Base-by-base conservation (phyloP, 2,113 vertebrate species). In the Bubo bubo region DNA sequence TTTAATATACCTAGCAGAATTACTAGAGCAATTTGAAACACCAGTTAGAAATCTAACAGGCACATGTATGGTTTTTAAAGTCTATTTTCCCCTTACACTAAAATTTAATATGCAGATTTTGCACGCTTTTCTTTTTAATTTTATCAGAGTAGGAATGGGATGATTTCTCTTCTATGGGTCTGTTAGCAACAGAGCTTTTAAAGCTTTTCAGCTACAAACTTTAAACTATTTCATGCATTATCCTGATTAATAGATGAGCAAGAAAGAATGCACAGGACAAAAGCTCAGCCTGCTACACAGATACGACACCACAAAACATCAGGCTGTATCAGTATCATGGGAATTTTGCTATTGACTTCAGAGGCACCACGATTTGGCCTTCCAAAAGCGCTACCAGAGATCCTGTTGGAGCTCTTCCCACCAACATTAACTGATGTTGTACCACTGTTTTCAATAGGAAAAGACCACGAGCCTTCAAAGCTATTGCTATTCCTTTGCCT, bases 261-360 rank as follows among this genome's bases (percentile, higher is more conserved):
- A 98, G 97, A 98, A 98, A 98, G 97, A 98, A 98, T 81, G 95
- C 60, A 45, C 45, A 24, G 89, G 72, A 52, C 81, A 34, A 52
- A 90, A 91, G 85, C 89, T 79, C 84, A 94, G 86, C 92, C 86
- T 87, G 92, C 82, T 53, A 32, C 66, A n/a, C 6, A 50, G 89
- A 47, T 35, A 66, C 2, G 5, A 23, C 8, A n/a, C 92, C 71
- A 71, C 59, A 22, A 30, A 86, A 68, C 75, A 22, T 55, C 50
- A 45, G 90, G 62, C 63, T 79, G 43, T 45, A 30, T 35, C 1
- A 0, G 49, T 56, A 32, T 20, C 66, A 20, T 1, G 62, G 52
- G 77, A 89, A 52, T 76, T 85, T 73, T 70, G 83, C 86, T 92
- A 49, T 67, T 62, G 79, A 50, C 55, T 82, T 88, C 50, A 41